Conservation (phyloP, 2,888 invertebrate genomes). For the Drosophila crucigera region DNA sequence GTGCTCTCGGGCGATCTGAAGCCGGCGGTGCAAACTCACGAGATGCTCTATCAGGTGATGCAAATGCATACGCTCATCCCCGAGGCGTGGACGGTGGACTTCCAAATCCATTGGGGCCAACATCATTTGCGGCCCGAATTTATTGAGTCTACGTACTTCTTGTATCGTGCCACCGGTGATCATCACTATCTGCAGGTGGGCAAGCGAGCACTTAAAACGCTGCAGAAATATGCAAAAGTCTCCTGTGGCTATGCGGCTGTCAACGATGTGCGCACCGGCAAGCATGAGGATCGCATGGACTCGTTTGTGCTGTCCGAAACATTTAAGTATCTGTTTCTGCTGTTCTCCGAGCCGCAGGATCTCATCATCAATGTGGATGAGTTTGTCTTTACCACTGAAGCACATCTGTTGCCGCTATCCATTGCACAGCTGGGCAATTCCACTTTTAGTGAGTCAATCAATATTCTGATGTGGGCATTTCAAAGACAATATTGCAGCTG, state of each 20-base stretch:
- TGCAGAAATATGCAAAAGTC: constrained; percentile 96
- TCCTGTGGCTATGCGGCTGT: constrained; percentile 98
- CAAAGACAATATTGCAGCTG: background rate
- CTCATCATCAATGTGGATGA: constrained; percentile 93
- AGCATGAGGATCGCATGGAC: constrained; percentile 98
- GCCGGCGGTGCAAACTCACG: constrained; percentile 99
- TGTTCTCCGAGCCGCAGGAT: constrained; percentile 96
- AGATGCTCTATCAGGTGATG: constrained; percentile 99
- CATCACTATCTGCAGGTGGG: constrained; percentile 97
- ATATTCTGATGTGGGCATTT: background rate
- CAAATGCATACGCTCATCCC: constrained; percentile 99
- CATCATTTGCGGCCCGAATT: constrained; percentile 99
- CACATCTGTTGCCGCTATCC: constrained; percentile 96
- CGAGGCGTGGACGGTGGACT: constrained; percentile 99
- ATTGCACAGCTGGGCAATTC: constrained; percentile 89
- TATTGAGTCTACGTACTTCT: constrained; percentile 98
- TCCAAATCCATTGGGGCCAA: constrained; percentile 99
- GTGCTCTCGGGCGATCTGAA: constrained; percentile 95
- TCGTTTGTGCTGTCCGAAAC: constrained; percentile 99
- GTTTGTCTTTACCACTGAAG: constrained; percentile 97
- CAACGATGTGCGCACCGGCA: constrained; percentile 96
- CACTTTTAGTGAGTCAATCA: constrained; percentile 84
- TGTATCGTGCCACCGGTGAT: constrained; percentile 97
- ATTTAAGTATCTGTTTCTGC: constrained; percentile 97
- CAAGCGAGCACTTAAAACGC: constrained; percentile 93